Conservation (phyloP, 2,888 invertebrate genomes). For the Molanna angustata region DNA sequence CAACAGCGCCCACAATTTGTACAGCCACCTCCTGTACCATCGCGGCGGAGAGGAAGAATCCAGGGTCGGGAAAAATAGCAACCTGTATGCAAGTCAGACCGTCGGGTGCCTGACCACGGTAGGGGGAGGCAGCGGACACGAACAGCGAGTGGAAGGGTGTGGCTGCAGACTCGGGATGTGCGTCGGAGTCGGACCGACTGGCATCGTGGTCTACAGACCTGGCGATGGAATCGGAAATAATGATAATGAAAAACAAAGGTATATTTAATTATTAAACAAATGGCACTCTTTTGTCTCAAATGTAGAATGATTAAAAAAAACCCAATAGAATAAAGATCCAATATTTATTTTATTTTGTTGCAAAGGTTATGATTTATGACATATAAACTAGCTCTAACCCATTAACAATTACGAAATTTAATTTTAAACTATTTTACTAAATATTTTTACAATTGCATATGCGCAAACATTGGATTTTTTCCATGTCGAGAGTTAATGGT, state of each 20-base stretch:
- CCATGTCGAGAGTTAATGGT: no score
- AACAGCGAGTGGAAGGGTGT: conserved; percentile 45
- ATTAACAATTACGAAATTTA: no score
- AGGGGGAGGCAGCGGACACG: conserved; percentile 46
- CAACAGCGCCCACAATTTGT: conserved; percentile 71
- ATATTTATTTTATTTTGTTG: no score
- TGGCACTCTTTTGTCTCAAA: no score
- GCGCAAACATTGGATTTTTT: no score
- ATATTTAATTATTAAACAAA: conserved; percentile 21
- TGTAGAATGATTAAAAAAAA: no score
- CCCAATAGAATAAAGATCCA: no score
- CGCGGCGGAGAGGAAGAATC: conserved; percentile 55
- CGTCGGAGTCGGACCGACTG: conserved; percentile 81
- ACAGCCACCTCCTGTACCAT: conserved; percentile 67
- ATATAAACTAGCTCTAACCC: no score
- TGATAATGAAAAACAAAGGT: conserved; percentile 65
- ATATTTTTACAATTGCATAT: no score
- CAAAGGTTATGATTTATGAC: no score
- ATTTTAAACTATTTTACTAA: no score
- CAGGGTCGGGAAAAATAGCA: conserved; percentile 46
- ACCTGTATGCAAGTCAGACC: conserved; percentile 41
- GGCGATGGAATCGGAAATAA: conserved; percentile 50
- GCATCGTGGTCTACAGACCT: conserved; percentile 67
- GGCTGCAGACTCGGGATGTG: conserved; percentile 52
- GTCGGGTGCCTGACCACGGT: conserved; percentile 43